Evolutionary conservation across 2,888 invertebrate genomes (phyloP), one percentile per base, ranked within the genome.

Genomic region (Agonopterix alstromeriana): DNA sequence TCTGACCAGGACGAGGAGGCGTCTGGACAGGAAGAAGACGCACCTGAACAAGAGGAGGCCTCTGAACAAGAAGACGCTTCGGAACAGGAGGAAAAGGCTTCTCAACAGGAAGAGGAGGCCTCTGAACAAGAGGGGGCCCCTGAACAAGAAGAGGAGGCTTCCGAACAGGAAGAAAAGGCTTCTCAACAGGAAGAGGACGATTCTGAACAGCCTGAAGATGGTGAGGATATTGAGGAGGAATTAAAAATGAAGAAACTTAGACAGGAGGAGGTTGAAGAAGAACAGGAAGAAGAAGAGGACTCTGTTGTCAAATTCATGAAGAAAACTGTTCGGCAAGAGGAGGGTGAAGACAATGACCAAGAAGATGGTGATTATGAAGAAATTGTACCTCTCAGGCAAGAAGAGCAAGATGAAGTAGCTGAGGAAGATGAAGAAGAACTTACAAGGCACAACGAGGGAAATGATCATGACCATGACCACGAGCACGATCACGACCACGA

Each of bases 341-440:
- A 57, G 35, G 44, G 47, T 9, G 50, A 51, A 14, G 52, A 50
- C 1, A 42, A 49, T 9, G 53, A 50, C 10, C 47, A 54, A 8
- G 55, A 57, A 36, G 46, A 43, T 10, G 48, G 44, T 4, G 49
- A 50, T 8, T 40, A 35, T n/a, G 52, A 54, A 36, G 47, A 53
- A 40, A 43, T 27, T n/a, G 53, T 42, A 9, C n/a, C n/a, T 11
- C 5, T 42, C 14, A 42, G 11, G 3, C 12, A 47, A 5, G 45
- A 43, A 38, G 38, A 38, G 8, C 36, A 50, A 14, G 47, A 46
- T 36, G 38, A 43, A 2, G 42, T 45, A 11, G 36, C 45, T 8
- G 10, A 45, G 8, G 36, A 38, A 14, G 45, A 45, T 10, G 36
- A 36, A 10, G 45, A 45, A 36, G 45, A 38, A 36, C 35, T 36